phyloP scores from a whole-genome alignment of 1,140 invertebrate species.

The Halyomorpha halys region DNA sequence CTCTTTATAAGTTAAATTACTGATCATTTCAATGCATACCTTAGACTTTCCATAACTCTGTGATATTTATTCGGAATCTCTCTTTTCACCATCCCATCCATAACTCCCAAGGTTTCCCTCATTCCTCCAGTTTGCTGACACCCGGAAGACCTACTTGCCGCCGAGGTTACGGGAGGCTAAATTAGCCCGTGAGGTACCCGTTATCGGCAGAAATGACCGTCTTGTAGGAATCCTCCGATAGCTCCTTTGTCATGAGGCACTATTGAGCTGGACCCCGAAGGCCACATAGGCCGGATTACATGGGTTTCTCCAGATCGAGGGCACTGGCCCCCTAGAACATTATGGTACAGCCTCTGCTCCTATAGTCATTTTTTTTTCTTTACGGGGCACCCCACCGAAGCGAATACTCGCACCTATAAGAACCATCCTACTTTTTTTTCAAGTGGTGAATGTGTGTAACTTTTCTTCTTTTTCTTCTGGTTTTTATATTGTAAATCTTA shows the following conservation, averaged over 20 bases:
- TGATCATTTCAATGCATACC: no score
- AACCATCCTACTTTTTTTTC: background rate
- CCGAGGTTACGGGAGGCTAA: no score
- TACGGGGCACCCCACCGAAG: background rate
- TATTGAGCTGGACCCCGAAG: background rate
- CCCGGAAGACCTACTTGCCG: no score
- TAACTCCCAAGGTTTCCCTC: no score
- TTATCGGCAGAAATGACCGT: slow-evolving; percentile 2
- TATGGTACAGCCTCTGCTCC: background rate
- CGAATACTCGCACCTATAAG: slow-evolving; percentile 3
- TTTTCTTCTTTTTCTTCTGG: background rate
- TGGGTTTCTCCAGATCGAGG: slow-evolving; percentile 17
- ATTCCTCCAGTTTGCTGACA: no score
- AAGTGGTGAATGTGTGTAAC: no score
- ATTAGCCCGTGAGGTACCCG: background rate
- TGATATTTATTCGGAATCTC: no score
- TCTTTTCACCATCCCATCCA: no score
- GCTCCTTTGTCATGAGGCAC: background rate
- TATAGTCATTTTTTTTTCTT: slow-evolving; percentile 4
- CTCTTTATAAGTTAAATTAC: no score
- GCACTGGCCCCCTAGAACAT: background rate
- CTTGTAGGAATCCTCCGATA: background rate
- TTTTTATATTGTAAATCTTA: slow-evolving; percentile 6
- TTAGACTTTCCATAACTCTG: no score
- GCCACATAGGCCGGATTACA: slow-evolving; percentile 7